phyloP scores from a whole-genome alignment of 2,888 invertebrate genomes.

The Amphipyra berbera region DNA sequence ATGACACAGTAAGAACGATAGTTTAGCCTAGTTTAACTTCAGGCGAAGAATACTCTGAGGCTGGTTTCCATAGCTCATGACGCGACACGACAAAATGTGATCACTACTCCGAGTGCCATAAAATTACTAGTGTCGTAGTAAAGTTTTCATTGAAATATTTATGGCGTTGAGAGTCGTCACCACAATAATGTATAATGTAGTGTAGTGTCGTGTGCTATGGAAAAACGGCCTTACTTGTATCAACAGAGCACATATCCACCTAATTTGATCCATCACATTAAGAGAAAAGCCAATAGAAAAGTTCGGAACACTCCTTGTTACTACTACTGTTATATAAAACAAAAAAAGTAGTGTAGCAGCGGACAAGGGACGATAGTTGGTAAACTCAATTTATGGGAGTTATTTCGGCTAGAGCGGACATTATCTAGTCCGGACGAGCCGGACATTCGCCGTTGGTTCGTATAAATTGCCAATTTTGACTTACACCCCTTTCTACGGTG shows the following conservation, averaged over 20 bases:
- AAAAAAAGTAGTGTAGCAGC: conserved; percentile 50
- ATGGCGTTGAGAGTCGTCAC: too few relatives aligned
- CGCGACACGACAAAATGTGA: too few relatives aligned
- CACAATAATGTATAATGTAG: too few relatives aligned
- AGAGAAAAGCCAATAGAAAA: conserved; percentile 38
- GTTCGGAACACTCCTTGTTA: conserved; percentile 44
- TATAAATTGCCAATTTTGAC: conserved; percentile 85
- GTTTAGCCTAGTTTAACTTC: too few relatives aligned
- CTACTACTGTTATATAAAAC: conserved; percentile 60
- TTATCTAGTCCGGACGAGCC: conserved; percentile 72
- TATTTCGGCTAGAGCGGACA: conserved; percentile 76
- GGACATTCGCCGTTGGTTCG: conserved; percentile 61
- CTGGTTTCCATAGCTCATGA: too few relatives aligned
- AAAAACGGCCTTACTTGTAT: conserved; percentile 3
- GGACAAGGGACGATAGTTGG: conserved; percentile 67
- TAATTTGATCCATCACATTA: conserved; percentile 35
- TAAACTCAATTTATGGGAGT: conserved; percentile 81
- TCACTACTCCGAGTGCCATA: too few relatives aligned
- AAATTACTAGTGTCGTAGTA: too few relatives aligned
- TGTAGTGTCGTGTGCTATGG: too few relatives aligned
- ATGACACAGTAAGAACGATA: too few relatives aligned
- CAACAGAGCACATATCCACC: conserved; percentile 2
- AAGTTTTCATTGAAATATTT: too few relatives aligned
- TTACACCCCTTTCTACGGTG: conserved; percentile 69
- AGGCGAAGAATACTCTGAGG: too few relatives aligned